Conservation (phyloP, 2,113 vertebrate genomes). For the Chloebia gouldiae region DNA sequence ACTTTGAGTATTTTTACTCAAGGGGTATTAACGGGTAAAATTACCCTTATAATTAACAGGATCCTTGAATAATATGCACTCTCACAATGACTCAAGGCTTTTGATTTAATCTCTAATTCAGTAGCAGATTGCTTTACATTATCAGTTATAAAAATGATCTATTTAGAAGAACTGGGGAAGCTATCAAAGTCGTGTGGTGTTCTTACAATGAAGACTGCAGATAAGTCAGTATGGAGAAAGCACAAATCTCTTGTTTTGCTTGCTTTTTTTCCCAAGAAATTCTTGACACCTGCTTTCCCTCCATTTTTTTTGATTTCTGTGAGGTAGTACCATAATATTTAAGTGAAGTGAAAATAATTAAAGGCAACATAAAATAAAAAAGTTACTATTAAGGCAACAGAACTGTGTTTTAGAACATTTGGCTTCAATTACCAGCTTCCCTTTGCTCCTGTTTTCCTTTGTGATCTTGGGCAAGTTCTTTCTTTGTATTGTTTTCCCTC, state of each 20-base stretch:
- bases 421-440: not conserved
- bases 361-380: not conserved
- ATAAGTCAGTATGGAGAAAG: not conserved
- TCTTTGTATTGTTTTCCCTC: not conserved
- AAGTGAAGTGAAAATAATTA: not conserved
- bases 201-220: not conserved
- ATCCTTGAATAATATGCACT: not conserved
- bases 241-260: not conserved
- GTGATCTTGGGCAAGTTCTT: not conserved
- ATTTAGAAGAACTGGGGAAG: not conserved
- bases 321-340: not conserved
- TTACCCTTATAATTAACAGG: not conserved
- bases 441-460: not conserved
- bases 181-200: not conserved
- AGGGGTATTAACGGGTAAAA: not conserved
- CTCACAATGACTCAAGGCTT: not conserved
- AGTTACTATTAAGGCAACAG: not conserved
- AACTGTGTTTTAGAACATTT: not conserved
- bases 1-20: not conserved
- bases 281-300: not conserved
- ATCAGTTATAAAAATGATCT: not conserved
- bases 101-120: constrained; percentile 3
- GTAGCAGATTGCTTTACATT: not conserved
- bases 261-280: not conserved
- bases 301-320: not conserved